Conservation (phyloP, 2,113 vertebrate genomes). For the Onychorhynchus coronatus region DNA sequence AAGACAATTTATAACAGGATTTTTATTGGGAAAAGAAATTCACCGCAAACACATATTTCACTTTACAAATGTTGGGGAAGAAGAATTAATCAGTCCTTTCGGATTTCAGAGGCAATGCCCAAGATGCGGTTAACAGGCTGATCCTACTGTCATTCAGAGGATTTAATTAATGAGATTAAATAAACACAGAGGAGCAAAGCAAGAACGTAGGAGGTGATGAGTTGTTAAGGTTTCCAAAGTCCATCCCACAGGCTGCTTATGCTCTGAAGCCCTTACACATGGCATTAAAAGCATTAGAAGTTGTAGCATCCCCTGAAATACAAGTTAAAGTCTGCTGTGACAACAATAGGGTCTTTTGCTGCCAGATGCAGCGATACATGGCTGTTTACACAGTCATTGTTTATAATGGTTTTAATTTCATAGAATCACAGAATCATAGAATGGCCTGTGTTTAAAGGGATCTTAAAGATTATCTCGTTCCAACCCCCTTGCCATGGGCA, state of each 20-base stretch:
- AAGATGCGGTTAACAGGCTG: neutral
- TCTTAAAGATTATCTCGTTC: neutral
- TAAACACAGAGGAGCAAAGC: neutral
- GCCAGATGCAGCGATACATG: neutral
- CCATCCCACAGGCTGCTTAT: neutral
- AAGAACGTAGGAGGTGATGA: neutral
- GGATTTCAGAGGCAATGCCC: neutral
- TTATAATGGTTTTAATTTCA: neutral
- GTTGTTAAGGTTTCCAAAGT: neutral
- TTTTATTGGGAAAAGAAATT: neutral
- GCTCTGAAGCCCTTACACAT: neutral
- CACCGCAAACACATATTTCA: neutral
- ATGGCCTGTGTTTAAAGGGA: neutral
- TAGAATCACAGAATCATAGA: neutral
- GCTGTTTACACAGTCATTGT: neutral
- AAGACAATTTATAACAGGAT: neutral
- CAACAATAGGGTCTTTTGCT: neutral
- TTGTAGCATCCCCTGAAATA: neutral
- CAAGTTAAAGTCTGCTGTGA: neutral
- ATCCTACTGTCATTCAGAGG: neutral
- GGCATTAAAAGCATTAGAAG: neutral
- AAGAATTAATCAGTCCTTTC: neutral
- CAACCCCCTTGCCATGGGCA: neutral
- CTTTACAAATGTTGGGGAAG: neutral
- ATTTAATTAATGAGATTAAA: neutral